A percentile compares a stretch with the other conserved stretches of the same genome.
Evolutionary conservation across 2,797 vertebrate species (phyloP).

Genomic region (Periophthalmus magnuspinnatus): DNA sequence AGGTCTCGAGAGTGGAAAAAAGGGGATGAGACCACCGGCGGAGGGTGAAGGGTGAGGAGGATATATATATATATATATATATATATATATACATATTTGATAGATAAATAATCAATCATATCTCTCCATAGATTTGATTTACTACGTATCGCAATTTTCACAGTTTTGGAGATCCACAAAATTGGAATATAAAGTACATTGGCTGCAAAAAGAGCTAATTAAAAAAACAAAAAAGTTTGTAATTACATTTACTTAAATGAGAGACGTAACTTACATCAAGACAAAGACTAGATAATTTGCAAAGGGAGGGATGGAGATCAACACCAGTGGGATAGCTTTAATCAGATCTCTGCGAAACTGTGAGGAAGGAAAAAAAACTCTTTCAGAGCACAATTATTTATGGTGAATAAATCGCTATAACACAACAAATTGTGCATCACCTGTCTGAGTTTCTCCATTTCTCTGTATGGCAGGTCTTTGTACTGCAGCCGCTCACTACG

Average conservation of each 20-base stretch:
- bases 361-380: constrained; percentile 5
- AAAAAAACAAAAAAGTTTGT: neutral
- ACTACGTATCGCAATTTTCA: too few species aligned
- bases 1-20: too few species aligned
- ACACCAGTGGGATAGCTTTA: constrained; percentile 85
- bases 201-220: too few species aligned
- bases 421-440: constrained; percentile 55
- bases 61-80: too few species aligned
- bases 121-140: too few species aligned
- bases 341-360: constrained; percentile 89
- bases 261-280: constrained; percentile 87
- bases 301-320: constrained; percentile 90
- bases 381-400: neutral
- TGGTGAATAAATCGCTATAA: neutral
- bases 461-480: constrained; percentile 87
- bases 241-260: neutral
- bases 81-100: too few species aligned
- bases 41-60: too few species aligned
- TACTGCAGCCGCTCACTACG: constrained; percentile 50
- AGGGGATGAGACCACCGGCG: too few species aligned
- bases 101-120: too few species aligned
- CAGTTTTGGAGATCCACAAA: too few species aligned
- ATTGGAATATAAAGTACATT: neutral
- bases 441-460: constrained; percentile 92
- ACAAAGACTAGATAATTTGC: constrained; percentile 93